Evolutionary conservation across 2,113 vertebrate genomes (phyloP), one percentile per base, ranked within the genome.

Genomic region (Heterotilapia buettikoferi): DNA sequence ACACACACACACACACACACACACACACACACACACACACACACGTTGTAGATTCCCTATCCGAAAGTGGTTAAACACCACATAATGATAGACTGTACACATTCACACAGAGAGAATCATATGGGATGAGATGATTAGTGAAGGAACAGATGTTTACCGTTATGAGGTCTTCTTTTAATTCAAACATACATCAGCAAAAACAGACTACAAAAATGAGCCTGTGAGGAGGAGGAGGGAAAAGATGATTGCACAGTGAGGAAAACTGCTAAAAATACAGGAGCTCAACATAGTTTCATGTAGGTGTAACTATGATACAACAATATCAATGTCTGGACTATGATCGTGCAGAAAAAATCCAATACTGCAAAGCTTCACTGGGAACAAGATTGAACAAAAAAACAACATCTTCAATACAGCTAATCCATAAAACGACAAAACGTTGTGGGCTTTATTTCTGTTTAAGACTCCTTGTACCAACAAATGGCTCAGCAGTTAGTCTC

Each of bases 1-100:
- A 6, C 21, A 10, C 21, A 7, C 33, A 9, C 24, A 10, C 57
- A n/a, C 33, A 19, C 12, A 31, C 40, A 79, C 3, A n/a, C 24
- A 5, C 13, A 0, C 53, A 9, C 53, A 6, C 52, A 21, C n/a
- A 10, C 13, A 5, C 18, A 3, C 50, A 8, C 33, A 0, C 59
- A 7, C 9, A 45, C 63, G 43, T 47, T 61, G 54, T 82, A 93
- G 87, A 90, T 84, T 88, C 82, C 78, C 84, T 47, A 54, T 88
- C 54, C 54, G 90, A 84, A 92, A 91, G 94, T 87, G 90, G 92
- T 89, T 80, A 52, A 83, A 73, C 80, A 54, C 92, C 89, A 84
- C 90, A 91, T 92, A 93, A 93, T 94, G 86, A 93, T 71, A 93
- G 85, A 94, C 86, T 50, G 56, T 52, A 78, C 18, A 52, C 3